phyloP scores from a whole-genome alignment of 1,140 invertebrate genomes.

The Rhyzopertha dominica region DNA sequence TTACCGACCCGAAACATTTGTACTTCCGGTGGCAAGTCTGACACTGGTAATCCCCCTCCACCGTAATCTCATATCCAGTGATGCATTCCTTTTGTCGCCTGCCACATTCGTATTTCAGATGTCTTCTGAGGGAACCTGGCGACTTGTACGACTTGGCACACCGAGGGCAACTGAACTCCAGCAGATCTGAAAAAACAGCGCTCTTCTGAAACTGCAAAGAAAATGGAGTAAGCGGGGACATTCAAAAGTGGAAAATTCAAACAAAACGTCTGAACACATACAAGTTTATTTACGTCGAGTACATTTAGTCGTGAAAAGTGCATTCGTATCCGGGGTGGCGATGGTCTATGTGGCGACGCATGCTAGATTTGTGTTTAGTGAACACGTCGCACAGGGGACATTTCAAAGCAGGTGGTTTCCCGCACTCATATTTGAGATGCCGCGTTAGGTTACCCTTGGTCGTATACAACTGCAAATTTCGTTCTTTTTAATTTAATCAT shows the following conservation, averaged over 20 bases:
- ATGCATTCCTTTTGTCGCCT: slow-evolving; percentile 40
- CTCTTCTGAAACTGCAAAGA: background rate
- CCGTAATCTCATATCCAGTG: too few species aligned
- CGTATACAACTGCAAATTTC: too few species aligned
- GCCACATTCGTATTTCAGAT: slow-evolving; percentile 51
- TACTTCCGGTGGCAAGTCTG: slow-evolving; percentile 50
- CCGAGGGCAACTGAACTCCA: slow-evolving; percentile 46
- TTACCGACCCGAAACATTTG: slow-evolving; percentile 46
- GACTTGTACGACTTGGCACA: slow-evolving; percentile 52
- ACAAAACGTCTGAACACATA: background rate
- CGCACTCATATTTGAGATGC: slow-evolving; percentile 48
- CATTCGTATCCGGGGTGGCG: slow-evolving; percentile 13
- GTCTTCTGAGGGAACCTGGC: slow-evolving; percentile 49
- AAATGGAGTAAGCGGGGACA: background rate
- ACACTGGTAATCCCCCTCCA: slow-evolving; percentile 37
- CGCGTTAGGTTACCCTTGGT: slow-evolving; percentile 1
- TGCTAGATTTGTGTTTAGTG: slow-evolving; percentile 11
- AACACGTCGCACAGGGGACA: slow-evolving; percentile 40
- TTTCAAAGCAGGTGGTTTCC: slow-evolving; percentile 52
- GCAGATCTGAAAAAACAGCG: slow-evolving; percentile 48
- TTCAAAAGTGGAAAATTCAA: slow-evolving; percentile 1
- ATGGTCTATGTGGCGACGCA: slow-evolving; percentile 8
- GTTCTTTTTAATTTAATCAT: slow-evolving; percentile 10
- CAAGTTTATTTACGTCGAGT: too few species aligned
- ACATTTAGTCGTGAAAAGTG: slow-evolving; percentile 10